phyloP scores from a whole-genome alignment of 1,140 invertebrate species.

The Drosophila serrata region DNA sequence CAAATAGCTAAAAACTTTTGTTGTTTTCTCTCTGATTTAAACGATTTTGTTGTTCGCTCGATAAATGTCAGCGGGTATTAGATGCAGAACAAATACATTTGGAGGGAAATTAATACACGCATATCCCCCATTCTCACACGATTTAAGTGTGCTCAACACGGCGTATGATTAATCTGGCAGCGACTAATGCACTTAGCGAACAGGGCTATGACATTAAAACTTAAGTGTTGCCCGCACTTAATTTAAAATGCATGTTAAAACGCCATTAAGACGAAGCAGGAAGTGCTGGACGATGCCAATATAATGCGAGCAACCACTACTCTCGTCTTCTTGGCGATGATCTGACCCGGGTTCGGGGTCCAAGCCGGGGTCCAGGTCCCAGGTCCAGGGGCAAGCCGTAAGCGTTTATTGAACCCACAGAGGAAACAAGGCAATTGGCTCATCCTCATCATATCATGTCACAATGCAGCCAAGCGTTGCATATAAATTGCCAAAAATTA shows the following conservation, averaged over 20 bases:
- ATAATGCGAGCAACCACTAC: slow-evolving; percentile 35
- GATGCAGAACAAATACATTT: slow-evolving; percentile 38
- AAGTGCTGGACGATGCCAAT: slow-evolving; percentile 48
- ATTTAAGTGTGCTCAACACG: slow-evolving; percentile 25
- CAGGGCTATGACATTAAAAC: slow-evolving; percentile 69
- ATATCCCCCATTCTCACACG: not conserved
- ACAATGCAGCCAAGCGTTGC: slow-evolving; percentile 65
- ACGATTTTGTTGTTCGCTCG: slow-evolving; percentile 19
- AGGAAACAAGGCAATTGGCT: slow-evolving; percentile 43
- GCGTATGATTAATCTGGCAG: slow-evolving; percentile 62
- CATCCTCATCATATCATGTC: slow-evolving; percentile 33
- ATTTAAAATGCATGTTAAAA: slow-evolving; percentile 81
- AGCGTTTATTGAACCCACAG: slow-evolving; percentile 65
- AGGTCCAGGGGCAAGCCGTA: slow-evolving; percentile 26
- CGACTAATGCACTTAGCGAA: slow-evolving; percentile 67
- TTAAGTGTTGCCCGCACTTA: slow-evolving; percentile 71
- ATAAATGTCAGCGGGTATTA: slow-evolving; percentile 46
- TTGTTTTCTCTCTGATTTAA: slow-evolving; percentile 8
- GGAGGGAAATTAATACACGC: slow-evolving; percentile 6
- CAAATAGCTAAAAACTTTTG: slow-evolving; percentile 29
- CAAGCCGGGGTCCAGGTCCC: slow-evolving; percentile 12
- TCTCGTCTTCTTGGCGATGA: slow-evolving; percentile 25
- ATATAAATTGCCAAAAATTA: slow-evolving; percentile 74
- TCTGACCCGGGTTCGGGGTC: slow-evolving; percentile 16
- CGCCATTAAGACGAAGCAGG: slow-evolving; percentile 70